These are phyloP conservation scores for Phaedon cochleariae DNA, from an alignment of 2,888 invertebrate species.

Conservation along the genomic window DNA sequence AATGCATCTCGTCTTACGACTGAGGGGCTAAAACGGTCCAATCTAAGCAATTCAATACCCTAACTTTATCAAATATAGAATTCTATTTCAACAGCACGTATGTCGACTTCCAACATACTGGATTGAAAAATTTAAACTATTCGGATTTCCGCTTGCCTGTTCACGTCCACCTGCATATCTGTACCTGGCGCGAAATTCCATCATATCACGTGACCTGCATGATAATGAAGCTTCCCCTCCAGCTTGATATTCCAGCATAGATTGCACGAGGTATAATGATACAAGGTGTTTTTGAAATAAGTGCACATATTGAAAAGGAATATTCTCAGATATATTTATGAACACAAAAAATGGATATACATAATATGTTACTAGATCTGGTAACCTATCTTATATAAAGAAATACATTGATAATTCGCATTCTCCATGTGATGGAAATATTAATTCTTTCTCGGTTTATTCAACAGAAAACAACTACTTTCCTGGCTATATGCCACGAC, in stretches of 20 bases:
- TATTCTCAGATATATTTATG: too few species aligned
- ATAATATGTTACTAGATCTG: too few species aligned
- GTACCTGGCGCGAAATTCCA: neutral
- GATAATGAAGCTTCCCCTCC: neutral
- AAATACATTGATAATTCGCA: too few species aligned
- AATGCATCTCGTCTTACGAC: too few species aligned
- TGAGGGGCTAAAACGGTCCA: neutral
- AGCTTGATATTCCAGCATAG: neutral
- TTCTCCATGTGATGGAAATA: too few species aligned
- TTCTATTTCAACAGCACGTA: slow-evolving; percentile 7
- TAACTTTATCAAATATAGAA: slow-evolving; percentile 28
- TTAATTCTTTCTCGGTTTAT: too few species aligned
- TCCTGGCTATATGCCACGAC: too few species aligned
- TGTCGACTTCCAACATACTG: slow-evolving; percentile 21
- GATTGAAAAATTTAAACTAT: slow-evolving; percentile 45
- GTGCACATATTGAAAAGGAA: too few species aligned
- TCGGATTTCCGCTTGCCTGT: slow-evolving; percentile 34
- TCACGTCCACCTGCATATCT: neutral
- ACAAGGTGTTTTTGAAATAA: too few species aligned
- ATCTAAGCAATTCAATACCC: neutral
- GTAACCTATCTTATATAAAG: too few species aligned
- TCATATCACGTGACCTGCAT: neutral
- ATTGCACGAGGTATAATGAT: neutral
- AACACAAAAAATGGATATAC: too few species aligned
- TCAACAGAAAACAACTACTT: too few species aligned